Percentiles rank a stretch among this genome's conserved stretches.
Conservation (phyloP, 2,113 vertebrate genomes). For the Carassius carassius region DNA sequence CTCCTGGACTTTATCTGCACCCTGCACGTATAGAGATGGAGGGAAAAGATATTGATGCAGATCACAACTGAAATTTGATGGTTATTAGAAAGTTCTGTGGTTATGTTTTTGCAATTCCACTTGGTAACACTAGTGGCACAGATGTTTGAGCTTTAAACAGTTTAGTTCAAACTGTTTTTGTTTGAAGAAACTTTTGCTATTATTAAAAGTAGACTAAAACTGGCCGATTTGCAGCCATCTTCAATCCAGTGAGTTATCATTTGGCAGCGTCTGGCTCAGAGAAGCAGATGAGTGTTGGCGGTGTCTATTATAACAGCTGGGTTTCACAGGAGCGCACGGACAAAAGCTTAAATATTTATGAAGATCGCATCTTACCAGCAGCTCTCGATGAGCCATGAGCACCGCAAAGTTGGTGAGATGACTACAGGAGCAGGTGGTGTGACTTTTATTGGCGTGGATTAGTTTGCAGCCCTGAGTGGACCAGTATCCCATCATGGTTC, state of each 20-base stretch:
- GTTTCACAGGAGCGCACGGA: conserved; percentile 52
- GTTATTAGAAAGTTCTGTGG: background rate
- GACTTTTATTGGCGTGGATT: conserved; percentile 93
- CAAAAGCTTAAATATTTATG: conserved; percentile 57
- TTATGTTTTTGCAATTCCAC: background rate
- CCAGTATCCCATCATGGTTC: conserved; percentile 99
- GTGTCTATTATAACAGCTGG: conserved; percentile 35
- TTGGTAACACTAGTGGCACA: background rate
- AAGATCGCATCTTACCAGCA: conserved; percentile 77
- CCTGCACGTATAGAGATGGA: conserved; percentile 74
- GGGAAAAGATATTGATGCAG: conserved; percentile 59
- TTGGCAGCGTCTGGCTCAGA: conserved; percentile 38
- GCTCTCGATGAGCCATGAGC: conserved; percentile 94
- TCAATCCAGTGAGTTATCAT: conserved; percentile 40
- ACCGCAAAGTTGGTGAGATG: conserved; percentile 98
- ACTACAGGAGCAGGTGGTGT: conserved; percentile 95
- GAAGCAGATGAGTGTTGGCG: conserved; percentile 42
- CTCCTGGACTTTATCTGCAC: conserved; percentile 82
- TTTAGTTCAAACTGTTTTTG: background rate
- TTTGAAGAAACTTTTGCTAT: background rate
- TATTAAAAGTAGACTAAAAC: background rate
- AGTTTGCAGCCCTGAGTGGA: conserved; percentile 99
- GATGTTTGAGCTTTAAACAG: too few species aligned
- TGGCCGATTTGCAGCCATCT: background rate
- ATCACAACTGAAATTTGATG: background rate